Conservation (phyloP, 2,113 vertebrate genomes). For the Cathartes aura region DNA sequence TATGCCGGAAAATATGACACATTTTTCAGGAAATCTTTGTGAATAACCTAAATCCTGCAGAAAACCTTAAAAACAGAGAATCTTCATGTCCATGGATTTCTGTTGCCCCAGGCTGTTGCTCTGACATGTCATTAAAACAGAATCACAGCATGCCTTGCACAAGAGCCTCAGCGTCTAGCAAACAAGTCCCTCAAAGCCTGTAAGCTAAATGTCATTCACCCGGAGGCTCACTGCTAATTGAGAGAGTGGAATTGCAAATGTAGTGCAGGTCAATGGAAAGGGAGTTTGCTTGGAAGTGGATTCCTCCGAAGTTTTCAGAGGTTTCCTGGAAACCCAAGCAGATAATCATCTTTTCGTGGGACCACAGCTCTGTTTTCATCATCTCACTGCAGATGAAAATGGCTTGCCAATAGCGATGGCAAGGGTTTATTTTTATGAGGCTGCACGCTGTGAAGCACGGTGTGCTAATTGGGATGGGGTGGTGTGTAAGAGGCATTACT, state of each 20-base stretch:
- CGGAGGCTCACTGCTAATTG: background rate
- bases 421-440: background rate
- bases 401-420: background rate
- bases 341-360: background rate
- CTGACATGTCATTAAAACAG: conserved; percentile 11
- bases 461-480: background rate
- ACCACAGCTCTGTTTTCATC: background rate
- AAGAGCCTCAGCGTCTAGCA: background rate
- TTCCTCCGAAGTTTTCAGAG: background rate
- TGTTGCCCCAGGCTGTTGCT: background rate
- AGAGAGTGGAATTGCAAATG: background rate
- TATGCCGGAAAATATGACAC: background rate
- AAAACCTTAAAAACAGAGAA: background rate
- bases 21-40: background rate
- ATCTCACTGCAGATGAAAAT: background rate
- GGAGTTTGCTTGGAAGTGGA: background rate
- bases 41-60: background rate
- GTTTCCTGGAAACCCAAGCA: background rate
- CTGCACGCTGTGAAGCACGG: background rate
- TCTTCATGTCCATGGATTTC: background rate
- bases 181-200: background rate
- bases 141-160: background rate
- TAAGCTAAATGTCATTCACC: background rate
- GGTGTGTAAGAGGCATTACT: background rate
- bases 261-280: background rate